phyloP scores from a whole-genome alignment of 2,113 vertebrate genomes.

The human region GRCh38 chr1:226660501-226661000 shows the following conservation, averaged over 20 bases:
- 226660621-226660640: neutral
- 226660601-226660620: constrained; percentile 8
- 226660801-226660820: constrained; percentile 58
- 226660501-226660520: constrained; percentile 22
- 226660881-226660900: neutral
- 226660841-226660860: constrained; percentile 53
- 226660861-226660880: constrained; percentile 20
- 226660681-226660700: neutral
- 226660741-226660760: constrained; percentile 62
- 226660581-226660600: neutral
- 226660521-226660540: constrained; percentile 28
- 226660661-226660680: neutral
- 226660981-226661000: neutral
- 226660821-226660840: constrained; percentile 38
- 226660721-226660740: constrained; percentile 56
- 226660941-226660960: constrained; percentile 21
- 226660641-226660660: neutral
- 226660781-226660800: neutral
- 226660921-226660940: neutral
- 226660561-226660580: constrained; percentile 70
- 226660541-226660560: neutral
- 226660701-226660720: neutral
- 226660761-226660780: neutral
- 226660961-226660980: constrained; percentile 66
- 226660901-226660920: neutral